Base-by-base conservation (phyloP, 2,888 invertebrate genomes). In the Ferrisia virgata region DNA sequence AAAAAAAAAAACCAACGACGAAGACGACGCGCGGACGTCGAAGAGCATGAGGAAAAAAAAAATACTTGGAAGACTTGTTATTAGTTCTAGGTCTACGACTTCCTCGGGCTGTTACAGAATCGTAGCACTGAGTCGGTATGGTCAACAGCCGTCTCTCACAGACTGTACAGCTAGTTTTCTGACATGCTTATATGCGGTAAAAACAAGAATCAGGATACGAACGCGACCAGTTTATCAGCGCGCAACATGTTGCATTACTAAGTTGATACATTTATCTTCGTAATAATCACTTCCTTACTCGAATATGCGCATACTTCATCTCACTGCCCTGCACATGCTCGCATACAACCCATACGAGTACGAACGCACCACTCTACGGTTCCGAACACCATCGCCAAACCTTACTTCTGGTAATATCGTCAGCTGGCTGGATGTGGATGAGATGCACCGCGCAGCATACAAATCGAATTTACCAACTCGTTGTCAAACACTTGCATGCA, bases 71-170 rank as follows among this genome's bases (percentile, higher is more conserved):
- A 82, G 82, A 82, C 82, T 82, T 76, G 82, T 82, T 82, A 82
- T 82, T 82, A 43, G 82, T 82, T 82, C 82, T 82, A 82, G 82
- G 82, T 82, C 82, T 72, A 82, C 82, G 82, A 82, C 82, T 72
- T 82, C 82, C 82, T 82, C 82, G 47, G 82, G 82, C 82, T 82
- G 82, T 82, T 82, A 82, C 82, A 82, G 82, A 72, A 82, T 82
- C 72, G 82, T 40, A n/a, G n/a, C n/a, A 82, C 36, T 28, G 28
- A 13, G 31, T 39, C 47, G 47, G 58, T 72, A 82, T 82, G 82
- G 82, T 82, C 82, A 82, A 82, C 82, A 82, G 82, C 82, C 82
- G 36, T 82, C 69, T 82, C 82, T 22, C 40, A 31, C 18, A 82
- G 82, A 69, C 82, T 82, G 82, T 72, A 72, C 72, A 72, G 39